These are phyloP conservation scores for Oreortyx pictus DNA, from an alignment of 2,797 vertebrate species.

Conservation along the genomic window DNA sequence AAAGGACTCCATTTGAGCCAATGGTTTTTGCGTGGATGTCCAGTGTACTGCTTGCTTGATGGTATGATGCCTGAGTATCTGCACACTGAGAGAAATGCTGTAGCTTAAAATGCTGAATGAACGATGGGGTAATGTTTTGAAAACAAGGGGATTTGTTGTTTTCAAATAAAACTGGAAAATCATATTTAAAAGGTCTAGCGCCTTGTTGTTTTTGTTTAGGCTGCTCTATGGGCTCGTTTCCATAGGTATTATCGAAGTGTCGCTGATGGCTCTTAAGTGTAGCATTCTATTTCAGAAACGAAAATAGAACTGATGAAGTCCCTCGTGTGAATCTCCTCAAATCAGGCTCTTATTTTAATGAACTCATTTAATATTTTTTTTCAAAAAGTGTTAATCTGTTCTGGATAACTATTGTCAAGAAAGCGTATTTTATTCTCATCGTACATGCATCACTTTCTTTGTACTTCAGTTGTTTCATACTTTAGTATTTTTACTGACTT, in stretches of 20 bases:
- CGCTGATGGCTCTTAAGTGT: not conserved
- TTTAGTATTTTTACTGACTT: conserved; percentile 5
- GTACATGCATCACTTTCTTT: not conserved
- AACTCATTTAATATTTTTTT: not conserved
- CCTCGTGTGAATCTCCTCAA: not conserved
- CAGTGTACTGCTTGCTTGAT: not conserved
- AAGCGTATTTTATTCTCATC: not conserved
- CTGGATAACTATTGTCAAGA: not conserved
- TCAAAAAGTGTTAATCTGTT: not conserved
- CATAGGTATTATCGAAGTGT: not conserved
- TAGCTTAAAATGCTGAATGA: conserved; percentile 9
- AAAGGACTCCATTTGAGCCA: conserved; percentile 14
- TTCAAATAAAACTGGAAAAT: conserved; percentile 68
- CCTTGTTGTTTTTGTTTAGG: conserved; percentile 7
- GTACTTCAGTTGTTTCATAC: not conserved
- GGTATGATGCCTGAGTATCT: not conserved
- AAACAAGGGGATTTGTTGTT: not conserved
- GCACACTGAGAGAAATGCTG: not conserved
- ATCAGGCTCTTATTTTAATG: conserved; percentile 9
- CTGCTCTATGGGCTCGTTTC: not conserved
- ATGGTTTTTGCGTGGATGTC: not conserved
- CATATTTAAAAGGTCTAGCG: not conserved
- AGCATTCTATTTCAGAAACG: not conserved
- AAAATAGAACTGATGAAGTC: conserved; percentile 5
- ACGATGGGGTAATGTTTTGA: not conserved